Percentiles rank a stretch among this genome's conserved stretches.
Evolutionary conservation across 2,888 invertebrate species (phyloP).

Genomic region (Anticlea derivata): DNA sequence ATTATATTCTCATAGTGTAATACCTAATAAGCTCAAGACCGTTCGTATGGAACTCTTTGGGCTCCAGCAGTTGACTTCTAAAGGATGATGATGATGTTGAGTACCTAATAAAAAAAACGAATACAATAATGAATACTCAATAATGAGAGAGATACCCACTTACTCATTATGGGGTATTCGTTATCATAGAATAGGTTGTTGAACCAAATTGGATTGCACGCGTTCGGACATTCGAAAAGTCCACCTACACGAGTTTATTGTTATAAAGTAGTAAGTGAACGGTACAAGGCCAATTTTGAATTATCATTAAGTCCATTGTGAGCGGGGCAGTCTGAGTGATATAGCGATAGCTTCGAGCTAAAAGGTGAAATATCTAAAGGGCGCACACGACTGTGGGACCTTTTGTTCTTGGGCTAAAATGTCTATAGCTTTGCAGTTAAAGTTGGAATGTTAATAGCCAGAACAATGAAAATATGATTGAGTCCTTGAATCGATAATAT

Average conservation of each 20-base stretch:
- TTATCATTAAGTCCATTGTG: slow-evolving; percentile 60
- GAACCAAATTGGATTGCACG: slow-evolving; percentile 44
- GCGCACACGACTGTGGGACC: slow-evolving; percentile 53
- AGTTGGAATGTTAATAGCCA: slow-evolving; percentile 10
- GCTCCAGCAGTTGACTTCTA: no score
- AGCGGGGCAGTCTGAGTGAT: slow-evolving; percentile 63
- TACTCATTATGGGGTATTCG: no score
- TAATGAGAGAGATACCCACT: no score
- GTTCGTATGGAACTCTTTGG: no score
- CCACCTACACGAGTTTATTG: slow-evolving; percentile 51
- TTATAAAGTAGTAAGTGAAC: slow-evolving; percentile 64
- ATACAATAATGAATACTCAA: no score
- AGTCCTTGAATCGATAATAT: slow-evolving; percentile 6
- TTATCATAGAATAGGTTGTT: slow-evolving; percentile 28
- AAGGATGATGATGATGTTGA: no score
- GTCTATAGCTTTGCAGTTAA: slow-evolving; percentile 8
- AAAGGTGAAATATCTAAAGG: slow-evolving; percentile 57
- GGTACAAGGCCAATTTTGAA: slow-evolving; percentile 62
- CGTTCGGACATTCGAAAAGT: slow-evolving; percentile 41
- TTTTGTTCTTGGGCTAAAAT: slow-evolving; percentile 21
- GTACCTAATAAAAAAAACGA: no score
- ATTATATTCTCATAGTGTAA: no score
- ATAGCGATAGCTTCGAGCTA: slow-evolving; percentile 54
- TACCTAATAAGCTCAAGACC: no score
- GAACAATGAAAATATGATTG: slow-evolving; percentile 17